Conservation (phyloP, 2,888 invertebrate species). For the Parascotia fuliginaria region DNA sequence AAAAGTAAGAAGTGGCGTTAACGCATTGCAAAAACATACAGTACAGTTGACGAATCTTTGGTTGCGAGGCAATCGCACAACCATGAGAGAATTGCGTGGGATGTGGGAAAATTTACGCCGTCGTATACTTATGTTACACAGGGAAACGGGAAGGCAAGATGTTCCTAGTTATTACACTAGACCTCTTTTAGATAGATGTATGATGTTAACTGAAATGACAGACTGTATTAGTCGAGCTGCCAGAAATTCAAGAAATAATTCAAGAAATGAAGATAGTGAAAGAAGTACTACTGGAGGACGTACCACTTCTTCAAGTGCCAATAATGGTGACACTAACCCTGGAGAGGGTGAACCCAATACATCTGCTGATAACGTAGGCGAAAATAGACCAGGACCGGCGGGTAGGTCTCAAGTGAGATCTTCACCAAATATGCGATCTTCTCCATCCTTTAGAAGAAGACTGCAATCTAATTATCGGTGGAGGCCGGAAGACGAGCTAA, state of each 20-base stretch:
- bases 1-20: conserved; percentile 71
- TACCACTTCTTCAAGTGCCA: conserved; percentile 34
- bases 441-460: conserved; percentile 60
- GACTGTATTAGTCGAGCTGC: conserved; percentile 55
- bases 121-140: conserved; percentile 83
- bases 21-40: conserved; percentile 72
- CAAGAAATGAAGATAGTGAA: conserved; percentile 50
- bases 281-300: conserved; percentile 46
- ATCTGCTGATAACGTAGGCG: conserved; percentile 39
- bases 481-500: conserved; percentile 68
- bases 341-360: conserved; percentile 43
- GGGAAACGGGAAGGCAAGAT: conserved; percentile 74
- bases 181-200: conserved; percentile 74
- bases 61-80: conserved; percentile 71
- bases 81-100: conserved; percentile 85
- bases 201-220: conserved; percentile 74
- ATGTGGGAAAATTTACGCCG: conserved; percentile 88
- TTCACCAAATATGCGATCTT: conserved; percentile 48
- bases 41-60: conserved; percentile 70
- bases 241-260: conserved; percentile 47
- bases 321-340: conserved; percentile 31
- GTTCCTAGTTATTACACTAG: conserved; percentile 72
- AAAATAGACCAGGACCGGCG: conserved; percentile 38
- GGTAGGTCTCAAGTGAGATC: conserved; percentile 47
- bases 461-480: conserved; percentile 61